phyloP scores from a whole-genome alignment of 2,888 invertebrate genomes.

The Acronicta aceris region DNA sequence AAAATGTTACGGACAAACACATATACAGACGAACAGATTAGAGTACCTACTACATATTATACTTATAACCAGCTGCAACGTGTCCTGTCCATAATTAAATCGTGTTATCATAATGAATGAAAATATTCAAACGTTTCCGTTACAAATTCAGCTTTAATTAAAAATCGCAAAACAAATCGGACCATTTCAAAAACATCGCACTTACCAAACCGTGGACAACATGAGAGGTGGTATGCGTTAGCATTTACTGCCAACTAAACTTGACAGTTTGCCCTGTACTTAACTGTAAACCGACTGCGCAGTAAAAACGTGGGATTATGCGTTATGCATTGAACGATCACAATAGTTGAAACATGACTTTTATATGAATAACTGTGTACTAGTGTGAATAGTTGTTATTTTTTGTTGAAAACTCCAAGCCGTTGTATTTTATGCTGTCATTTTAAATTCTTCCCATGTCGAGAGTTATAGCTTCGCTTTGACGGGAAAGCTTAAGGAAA shows the following conservation, averaged over 20 bases:
- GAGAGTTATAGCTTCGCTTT: too few species aligned
- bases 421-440: constrained; percentile 1
- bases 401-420: not conserved
- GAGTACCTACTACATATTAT: too few species aligned
- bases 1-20: too few species aligned
- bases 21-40: too few species aligned
- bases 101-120: not conserved
- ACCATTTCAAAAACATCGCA: constrained; percentile 1
- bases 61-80: too few species aligned
- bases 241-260: constrained; percentile 20
- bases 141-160: not conserved
- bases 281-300: constrained; percentile 31
- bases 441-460: not conserved
- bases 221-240: not conserved
- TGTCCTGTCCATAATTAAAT: too few species aligned
- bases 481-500: not conserved
- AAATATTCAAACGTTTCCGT: not conserved
- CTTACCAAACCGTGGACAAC: not conserved
- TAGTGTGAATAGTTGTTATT: constrained; percentile 17
- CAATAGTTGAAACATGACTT: constrained; percentile 30
- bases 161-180: not conserved
- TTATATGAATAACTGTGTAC: constrained; percentile 14
- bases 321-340: constrained; percentile 24
- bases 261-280: constrained; percentile 35
- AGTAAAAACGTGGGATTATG: constrained; percentile 43